phyloP scores from a whole-genome alignment of 2,113 vertebrate species.

The Chinchilla lanigera region DNA sequence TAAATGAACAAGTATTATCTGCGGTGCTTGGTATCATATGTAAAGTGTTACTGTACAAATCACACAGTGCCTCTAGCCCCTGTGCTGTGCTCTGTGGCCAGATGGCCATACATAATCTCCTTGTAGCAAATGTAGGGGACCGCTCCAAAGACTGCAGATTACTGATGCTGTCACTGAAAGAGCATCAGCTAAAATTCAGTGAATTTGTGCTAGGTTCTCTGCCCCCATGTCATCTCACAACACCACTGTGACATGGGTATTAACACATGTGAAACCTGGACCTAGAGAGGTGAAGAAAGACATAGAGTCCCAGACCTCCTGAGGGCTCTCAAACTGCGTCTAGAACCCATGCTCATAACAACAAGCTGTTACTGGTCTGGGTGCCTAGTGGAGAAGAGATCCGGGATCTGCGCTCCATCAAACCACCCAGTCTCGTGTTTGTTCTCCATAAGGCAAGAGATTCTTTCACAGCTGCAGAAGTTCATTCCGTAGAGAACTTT shows the following conservation, averaged over 20 bases:
- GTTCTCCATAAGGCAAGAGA: background rate
- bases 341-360: background rate
- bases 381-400: background rate
- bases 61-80: background rate
- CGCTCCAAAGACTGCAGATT: background rate
- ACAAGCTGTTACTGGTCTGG: background rate
- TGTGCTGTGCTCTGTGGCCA: background rate
- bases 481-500: background rate
- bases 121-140: background rate
- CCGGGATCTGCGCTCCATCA: background rate
- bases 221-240: background rate
- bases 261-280: background rate
- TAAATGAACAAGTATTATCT: background rate
- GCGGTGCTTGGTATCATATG: background rate
- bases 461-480: background rate
- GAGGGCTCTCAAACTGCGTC: background rate
- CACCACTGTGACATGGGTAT: background rate
- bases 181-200: accelerated
- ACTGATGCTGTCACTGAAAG: background rate
- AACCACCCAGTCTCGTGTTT: too few species aligned
- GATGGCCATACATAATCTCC: background rate
- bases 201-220: background rate
- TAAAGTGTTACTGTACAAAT: background rate
- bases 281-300: background rate
- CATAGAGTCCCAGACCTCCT: background rate